phyloP scores from a whole-genome alignment of 2,888 invertebrate species.

The Cecidostiba fungosa region DNA sequence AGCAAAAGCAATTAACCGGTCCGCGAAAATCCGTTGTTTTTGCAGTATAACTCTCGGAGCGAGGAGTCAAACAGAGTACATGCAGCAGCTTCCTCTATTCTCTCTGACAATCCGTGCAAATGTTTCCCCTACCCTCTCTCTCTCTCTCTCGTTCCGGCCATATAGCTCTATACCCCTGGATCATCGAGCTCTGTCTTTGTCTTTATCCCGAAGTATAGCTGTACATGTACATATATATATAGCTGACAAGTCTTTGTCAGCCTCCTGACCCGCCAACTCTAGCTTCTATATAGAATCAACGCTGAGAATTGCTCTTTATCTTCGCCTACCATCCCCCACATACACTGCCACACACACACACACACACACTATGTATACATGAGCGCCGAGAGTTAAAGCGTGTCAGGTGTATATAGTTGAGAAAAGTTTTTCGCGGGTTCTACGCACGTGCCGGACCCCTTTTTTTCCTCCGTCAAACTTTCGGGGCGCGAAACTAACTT shows the following conservation, averaged over 20 bases:
- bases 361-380: background rate
- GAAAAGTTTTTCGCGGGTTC: slow-evolving; percentile 2
- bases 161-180: background rate
- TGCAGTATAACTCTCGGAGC: too few species aligned
- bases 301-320: slow-evolving; percentile 14
- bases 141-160: slow-evolving; percentile 3
- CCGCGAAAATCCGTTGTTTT: too few species aligned
- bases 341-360: background rate
- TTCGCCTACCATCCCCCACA: background rate
- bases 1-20: too few species aligned
- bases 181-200: slow-evolving; percentile 12
- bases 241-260: slow-evolving; percentile 2
- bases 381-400: background rate
- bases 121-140: slow-evolving; percentile 27
- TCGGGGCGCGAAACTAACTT: slow-evolving; percentile 8
- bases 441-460: background rate
- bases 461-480: background rate
- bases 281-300: slow-evolving; percentile 24
- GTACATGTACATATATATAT: background rate
- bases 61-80: background rate
- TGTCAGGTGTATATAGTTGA: background rate
- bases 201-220: background rate
- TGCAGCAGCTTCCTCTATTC: slow-evolving; percentile 29
- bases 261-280: background rate
- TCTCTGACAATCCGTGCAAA: slow-evolving; percentile 43